phyloP scores from a whole-genome alignment of 2,797 vertebrate genomes.

The Loriculus beryllinus region DNA sequence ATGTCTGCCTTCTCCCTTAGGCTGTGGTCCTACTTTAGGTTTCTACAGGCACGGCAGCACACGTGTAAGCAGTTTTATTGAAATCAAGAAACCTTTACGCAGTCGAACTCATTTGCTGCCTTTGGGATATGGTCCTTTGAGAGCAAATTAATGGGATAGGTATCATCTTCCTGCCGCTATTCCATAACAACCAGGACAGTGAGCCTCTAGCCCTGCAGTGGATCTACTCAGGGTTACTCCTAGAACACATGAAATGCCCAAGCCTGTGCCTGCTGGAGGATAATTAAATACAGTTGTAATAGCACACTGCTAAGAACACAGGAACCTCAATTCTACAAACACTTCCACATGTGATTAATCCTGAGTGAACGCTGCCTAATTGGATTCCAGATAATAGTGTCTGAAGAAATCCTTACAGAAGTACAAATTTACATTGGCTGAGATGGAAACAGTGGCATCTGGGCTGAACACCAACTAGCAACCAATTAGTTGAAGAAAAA shows the following conservation, averaged over 20 bases:
- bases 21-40: constrained; percentile 6
- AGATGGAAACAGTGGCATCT: constrained; percentile 19
- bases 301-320: neutral
- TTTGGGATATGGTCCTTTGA: neutral
- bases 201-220: neutral
- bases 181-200: neutral
- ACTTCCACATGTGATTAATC: constrained; percentile 21
- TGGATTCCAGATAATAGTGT: constrained; percentile 6
- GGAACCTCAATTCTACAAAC: neutral
- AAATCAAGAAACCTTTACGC: constrained; percentile 5
- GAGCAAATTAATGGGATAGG: neutral
- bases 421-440: constrained; percentile 5
- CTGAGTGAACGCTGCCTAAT: neutral
- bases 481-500: constrained; percentile 5
- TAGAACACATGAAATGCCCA: neutral
- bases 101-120: neutral
- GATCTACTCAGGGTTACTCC: neutral
- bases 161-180: neutral
- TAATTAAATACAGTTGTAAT: neutral
- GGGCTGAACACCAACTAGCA: constrained; percentile 21
- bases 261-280: neutral
- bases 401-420: constrained; percentile 43
- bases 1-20: neutral
- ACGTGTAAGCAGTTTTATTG: constrained; percentile 39
- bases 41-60: constrained; percentile 16